Evolutionary conservation across 92 coral and sea anemone genomes (phyloP).

Genomic region (Virgularia gustaviana): DNA sequence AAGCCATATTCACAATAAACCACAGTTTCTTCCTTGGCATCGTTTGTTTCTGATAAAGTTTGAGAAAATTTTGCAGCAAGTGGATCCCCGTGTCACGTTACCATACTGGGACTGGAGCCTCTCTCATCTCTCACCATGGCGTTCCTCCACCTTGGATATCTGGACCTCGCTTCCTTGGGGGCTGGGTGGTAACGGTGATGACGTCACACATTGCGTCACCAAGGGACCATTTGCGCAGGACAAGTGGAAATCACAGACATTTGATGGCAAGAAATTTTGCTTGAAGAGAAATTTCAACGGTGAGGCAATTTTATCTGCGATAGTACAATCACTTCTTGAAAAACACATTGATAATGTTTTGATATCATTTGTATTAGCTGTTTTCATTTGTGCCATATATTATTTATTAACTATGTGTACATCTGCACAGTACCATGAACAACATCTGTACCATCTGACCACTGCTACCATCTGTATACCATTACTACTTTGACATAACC

Average conservation of each 20-base stretch:
- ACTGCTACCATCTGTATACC: no score
- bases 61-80: conserved; percentile 24
- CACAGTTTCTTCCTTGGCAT: conserved; percentile 38
- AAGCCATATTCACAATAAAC: conserved; percentile 26
- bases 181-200: conserved; percentile 35
- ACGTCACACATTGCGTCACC: conserved; percentile 31
- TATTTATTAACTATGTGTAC: not conserved
- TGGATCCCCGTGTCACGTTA: conserved; percentile 24
- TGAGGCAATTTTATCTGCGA: not conserved
- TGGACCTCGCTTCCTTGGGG: conserved; percentile 37
- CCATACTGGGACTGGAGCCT: conserved; percentile 39
- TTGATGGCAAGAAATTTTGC: conserved; percentile 10
- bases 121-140: conserved; percentile 24
- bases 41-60: conserved; percentile 16
- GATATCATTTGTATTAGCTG: not conserved
- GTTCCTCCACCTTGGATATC: conserved; percentile 21
- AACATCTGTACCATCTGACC: no score
- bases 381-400: not conserved
- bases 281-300: conserved; percentile 27
- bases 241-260: conserved; percentile 13
- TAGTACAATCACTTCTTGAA: no score
- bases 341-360: not conserved
- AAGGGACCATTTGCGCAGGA: conserved; percentile 27
- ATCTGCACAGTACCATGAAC: no score
- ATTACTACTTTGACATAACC: no score